Evolutionary conservation across 2,888 invertebrate genomes (phyloP).

Genomic region (Chaetoderma sp.): DNA sequence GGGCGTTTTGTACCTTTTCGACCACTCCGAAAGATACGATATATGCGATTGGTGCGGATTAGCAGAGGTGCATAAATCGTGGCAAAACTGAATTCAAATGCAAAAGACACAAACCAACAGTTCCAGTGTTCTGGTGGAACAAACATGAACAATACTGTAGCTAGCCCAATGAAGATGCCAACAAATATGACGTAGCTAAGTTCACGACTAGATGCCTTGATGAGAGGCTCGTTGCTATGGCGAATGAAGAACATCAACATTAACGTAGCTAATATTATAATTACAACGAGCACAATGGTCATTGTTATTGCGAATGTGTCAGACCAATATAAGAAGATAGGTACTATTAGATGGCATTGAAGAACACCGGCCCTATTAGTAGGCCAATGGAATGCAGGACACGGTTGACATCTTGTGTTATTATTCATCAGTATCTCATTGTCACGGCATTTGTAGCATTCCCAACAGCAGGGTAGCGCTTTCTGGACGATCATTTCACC

Average conservation of each 20-base stretch:
- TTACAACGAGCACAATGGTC: conserved; percentile 4
- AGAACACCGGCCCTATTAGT: too few relatives aligned
- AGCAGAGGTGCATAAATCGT: conserved; percentile 42
- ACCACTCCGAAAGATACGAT: conserved; percentile 40
- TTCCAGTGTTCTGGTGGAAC: conserved; percentile 33
- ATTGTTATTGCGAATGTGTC: conserved; percentile 17
- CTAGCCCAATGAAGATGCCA: conserved; percentile 46
- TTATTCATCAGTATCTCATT: conserved; percentile 36
- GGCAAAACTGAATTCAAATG: conserved; percentile 39
- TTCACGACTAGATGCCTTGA: conserved; percentile 56
- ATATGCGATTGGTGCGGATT: conserved; percentile 39
- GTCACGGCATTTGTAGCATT: conserved; percentile 34
- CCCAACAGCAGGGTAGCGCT: conserved; percentile 42
- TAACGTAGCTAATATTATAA: conserved; percentile 2
- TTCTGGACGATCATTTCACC: conserved; percentile 24
- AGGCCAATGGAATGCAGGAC: conserved; percentile 40
- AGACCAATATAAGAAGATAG: conserved; percentile 1
- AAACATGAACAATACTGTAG: conserved; percentile 41
- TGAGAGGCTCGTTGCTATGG: conserved; percentile 38
- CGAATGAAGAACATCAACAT: conserved; percentile 17
- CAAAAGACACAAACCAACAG: conserved; percentile 29
- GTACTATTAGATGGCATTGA: conserved; percentile 19
- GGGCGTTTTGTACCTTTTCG: conserved; percentile 33
- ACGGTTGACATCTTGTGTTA: conserved; percentile 32
- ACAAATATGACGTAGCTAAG: conserved; percentile 50